These are phyloP conservation scores for Burhinus oedicnemus DNA, from an alignment of 2,113 vertebrate genomes.

Conservation along the genomic window DNA sequence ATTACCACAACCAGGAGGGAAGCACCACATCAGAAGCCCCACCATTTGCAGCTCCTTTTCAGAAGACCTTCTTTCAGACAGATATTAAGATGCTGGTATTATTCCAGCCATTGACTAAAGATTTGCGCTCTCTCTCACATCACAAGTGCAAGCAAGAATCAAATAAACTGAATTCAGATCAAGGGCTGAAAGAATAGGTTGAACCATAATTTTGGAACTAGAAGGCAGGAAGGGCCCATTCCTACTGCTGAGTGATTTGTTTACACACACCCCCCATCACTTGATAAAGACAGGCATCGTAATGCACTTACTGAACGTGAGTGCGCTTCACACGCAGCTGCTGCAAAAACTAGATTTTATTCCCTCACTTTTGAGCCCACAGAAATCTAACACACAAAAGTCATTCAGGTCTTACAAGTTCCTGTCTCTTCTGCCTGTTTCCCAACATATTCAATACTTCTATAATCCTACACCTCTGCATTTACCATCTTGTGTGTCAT, in stretches of 20 bases:
- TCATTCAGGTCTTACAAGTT: neutral
- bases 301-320: accelerated
- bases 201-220: neutral
- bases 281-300: neutral
- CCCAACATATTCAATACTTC: neutral
- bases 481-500: neutral
- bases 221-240: neutral
- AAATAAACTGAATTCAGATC: neutral
- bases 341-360: neutral
- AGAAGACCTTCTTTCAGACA: neutral
- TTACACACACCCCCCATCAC: neutral
- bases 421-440: neutral
- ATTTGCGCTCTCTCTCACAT: neutral
- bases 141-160: neutral
- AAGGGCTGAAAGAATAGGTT: neutral
- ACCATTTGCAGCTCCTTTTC: neutral
- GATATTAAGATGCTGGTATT: neutral
- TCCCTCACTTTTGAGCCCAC: neutral
- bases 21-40: neutral
- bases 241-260: neutral
- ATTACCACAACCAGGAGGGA: neutral
- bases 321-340: neutral
- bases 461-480: neutral
- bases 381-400: neutral
- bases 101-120: neutral